phyloP scores from a whole-genome alignment of 2,888 invertebrate genomes.

The Trichacis sp. region DNA sequence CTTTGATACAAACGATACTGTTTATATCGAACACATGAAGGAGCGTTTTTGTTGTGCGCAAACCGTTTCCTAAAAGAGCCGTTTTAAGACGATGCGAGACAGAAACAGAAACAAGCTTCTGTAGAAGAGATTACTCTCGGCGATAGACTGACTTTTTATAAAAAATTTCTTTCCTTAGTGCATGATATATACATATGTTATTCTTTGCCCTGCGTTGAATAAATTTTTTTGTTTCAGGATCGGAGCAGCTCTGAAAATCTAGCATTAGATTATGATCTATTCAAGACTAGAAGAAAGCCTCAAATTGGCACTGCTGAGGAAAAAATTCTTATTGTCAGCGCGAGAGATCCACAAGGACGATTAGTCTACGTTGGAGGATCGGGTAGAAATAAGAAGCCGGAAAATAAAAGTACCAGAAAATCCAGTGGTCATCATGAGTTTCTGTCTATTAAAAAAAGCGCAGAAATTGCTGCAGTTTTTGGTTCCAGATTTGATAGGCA shows the following conservation, averaged over 20 bases:
- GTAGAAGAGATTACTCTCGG: background rate
- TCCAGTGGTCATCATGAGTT: conserved; percentile 72
- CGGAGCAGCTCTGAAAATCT: conserved; percentile 74
- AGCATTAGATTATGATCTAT: conserved; percentile 82
- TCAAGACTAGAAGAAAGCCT: conserved; percentile 67
- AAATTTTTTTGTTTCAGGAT: conserved; percentile 39
- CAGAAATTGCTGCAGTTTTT: conserved; percentile 89
- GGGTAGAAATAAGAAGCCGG: conserved; percentile 53
- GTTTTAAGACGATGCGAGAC: too few species aligned
- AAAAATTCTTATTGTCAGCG: conserved; percentile 70
- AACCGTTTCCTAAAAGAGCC: too few species aligned
- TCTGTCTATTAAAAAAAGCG: conserved; percentile 87
- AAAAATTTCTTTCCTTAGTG: background rate
- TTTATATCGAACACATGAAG: too few species aligned
- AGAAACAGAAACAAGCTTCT: too few species aligned
- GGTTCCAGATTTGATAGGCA: conserved; percentile 74
- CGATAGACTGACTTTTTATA: background rate
- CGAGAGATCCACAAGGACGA: conserved; percentile 69
- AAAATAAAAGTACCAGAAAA: conserved; percentile 46
- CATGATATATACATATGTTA: background rate
- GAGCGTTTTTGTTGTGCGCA: too few species aligned
- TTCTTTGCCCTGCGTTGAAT: background rate
- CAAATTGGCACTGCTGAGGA: conserved; percentile 58
- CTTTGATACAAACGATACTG: too few species aligned
- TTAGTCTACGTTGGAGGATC: conserved; percentile 69